These are phyloP conservation scores for Vulpes lagopus DNA, from an alignment of 2,113 vertebrate species.

Conservation along the genomic window DNA sequence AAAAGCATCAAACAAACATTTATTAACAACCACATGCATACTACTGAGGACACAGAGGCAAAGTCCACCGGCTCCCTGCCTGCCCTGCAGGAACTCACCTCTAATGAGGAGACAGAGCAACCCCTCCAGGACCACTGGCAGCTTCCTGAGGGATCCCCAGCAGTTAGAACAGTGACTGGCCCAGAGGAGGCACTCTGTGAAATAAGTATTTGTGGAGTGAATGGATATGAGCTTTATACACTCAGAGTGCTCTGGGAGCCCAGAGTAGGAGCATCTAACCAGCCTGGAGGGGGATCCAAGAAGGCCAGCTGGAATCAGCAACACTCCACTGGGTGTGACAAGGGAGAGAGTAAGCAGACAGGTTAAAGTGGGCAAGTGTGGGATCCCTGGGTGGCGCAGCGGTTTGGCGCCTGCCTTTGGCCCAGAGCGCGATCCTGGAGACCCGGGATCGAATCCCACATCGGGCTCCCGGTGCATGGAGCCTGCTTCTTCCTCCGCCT, in stretches of 20 bases:
- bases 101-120: neutral
- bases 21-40: no score
- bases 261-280: neutral
- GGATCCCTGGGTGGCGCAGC: no score
- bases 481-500: no score
- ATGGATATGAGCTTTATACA: neutral
- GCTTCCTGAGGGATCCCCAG: neutral
- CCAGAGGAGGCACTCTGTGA: neutral
- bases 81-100: no score
- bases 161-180: neutral
- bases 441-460: no score
- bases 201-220: neutral
- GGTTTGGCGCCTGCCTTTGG: no score
- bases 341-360: neutral
- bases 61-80: neutral
- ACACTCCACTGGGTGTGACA: fast-evolving
- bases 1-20: neutral
- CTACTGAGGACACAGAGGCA: neutral
- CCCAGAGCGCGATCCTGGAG: no score
- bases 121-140: neutral
- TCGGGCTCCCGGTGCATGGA: no score
- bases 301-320: neutral
- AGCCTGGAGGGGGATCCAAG: neutral
- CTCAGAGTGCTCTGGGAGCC: neutral
- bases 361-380: neutral